Evolutionary conservation across 1,140 invertebrate species (phyloP).

Genomic region (Diorhabda sublineata): DNA sequence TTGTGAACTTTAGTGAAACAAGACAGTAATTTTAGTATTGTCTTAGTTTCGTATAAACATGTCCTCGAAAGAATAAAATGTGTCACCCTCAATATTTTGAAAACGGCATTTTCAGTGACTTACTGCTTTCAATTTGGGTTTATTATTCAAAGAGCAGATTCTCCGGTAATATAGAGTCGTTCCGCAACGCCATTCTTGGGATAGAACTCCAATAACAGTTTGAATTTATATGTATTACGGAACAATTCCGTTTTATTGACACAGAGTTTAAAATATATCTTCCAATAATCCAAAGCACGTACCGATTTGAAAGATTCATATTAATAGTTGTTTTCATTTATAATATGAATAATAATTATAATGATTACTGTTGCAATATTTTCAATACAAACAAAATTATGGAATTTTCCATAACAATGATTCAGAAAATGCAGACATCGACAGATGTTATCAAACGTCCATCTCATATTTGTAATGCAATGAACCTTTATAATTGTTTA

Average conservation of each 20-base stretch:
- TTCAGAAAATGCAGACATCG: too few relatives aligned
- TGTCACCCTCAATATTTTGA: not conserved
- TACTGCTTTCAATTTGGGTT: constrained; percentile 1
- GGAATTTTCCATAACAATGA: too few relatives aligned
- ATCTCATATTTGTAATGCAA: too few relatives aligned
- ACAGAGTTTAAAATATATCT: constrained; percentile 36
- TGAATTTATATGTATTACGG: constrained; percentile 37
- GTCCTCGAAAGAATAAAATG: not conserved
- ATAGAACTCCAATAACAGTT: constrained; percentile 31
- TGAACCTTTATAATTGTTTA: too few relatives aligned
- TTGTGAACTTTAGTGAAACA: not conserved
- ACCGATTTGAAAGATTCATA: constrained; percentile 27
- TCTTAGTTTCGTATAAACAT: not conserved
- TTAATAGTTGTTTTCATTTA: too few relatives aligned
- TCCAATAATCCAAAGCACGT: constrained; percentile 37
- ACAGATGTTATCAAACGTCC: too few relatives aligned
- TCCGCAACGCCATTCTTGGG: constrained; percentile 11
- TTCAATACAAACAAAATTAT: too few relatives aligned
- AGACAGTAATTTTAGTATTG: not conserved
- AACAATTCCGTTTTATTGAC: constrained; percentile 36
- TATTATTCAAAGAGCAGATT: constrained; percentile 2
- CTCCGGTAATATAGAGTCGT: not conserved
- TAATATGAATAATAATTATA: too few relatives aligned
- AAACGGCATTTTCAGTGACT: not conserved
- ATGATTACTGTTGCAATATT: too few relatives aligned